Base-by-base conservation (phyloP, 2,797 vertebrate species). In the Chrysolophus pictus region DNA sequence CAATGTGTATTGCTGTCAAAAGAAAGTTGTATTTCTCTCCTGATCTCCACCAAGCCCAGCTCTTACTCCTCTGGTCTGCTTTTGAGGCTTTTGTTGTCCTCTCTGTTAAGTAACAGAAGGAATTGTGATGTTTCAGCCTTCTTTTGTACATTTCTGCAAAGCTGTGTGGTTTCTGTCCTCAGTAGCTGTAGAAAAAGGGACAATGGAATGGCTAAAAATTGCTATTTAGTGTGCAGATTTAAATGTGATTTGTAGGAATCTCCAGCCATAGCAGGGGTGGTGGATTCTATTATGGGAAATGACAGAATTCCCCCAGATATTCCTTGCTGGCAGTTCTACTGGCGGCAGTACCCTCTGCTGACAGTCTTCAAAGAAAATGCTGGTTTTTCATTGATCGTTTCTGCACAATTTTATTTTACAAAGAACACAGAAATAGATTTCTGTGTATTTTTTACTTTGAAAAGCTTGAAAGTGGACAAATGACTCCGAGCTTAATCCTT, bases 11-110 rank as follows among this genome's bases (percentile, higher is more conserved):
- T 23, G 55, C 41, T 68, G 42, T 17, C 62, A 59, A 59, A 37
- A 64, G 41, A 11, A 15, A 11, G 18, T 26, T 44, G 14, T 0
- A 0, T 23, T 67, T 70, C 12, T 78, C 26, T 84, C 39, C 55
- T 22, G 41, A 19, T 28, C 75, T 68, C 55, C 77, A 68, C 79
- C 44, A 58, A 87, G 31, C 35, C n/a, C 47, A 26, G 3, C 3
- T 0, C 8, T 41, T 41, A 0, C 28, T 68, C 44, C 75, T 5
- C 2, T 39, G 55, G 28, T 1, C 62, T 62, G 3, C 59, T 51
- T 37, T 29, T 29, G 55, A 23, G 65, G 11, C 4, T 81, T 12
- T 64, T 86, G 24, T 17, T 49, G 16, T 42, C 26, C 19, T 33
- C 72, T 55, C 21, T 37, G 49, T 35, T 44, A 47, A 47, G 28